Conservation (phyloP, 2,113 vertebrate genomes). For the Porphyrio hochstetteri region DNA sequence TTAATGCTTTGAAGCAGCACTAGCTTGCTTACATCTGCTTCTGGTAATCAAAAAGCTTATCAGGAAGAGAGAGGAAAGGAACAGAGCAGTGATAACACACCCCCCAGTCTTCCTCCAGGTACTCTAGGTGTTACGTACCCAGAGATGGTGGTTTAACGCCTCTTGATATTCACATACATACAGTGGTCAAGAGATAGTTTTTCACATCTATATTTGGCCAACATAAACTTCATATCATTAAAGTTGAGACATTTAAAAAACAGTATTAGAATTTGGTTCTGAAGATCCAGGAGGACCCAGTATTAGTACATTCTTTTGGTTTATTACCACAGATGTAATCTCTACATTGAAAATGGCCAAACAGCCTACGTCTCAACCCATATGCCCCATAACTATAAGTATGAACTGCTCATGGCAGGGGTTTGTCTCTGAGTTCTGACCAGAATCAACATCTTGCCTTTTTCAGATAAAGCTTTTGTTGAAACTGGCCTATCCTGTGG, state of each 20-base stretch:
- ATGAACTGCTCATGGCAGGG: fast-evolving
- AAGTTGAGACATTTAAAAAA: background rate
- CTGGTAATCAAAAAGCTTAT: background rate
- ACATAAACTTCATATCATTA: fast-evolving
- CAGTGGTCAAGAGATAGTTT: background rate
- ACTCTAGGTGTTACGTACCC: background rate
- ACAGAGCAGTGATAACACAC: background rate
- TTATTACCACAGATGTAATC: background rate
- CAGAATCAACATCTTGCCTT: background rate
- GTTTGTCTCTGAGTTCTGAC: background rate
- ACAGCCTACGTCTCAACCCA: background rate
- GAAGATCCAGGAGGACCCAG: background rate
- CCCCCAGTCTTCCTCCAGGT: background rate
- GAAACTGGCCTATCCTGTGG: background rate
- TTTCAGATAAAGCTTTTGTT: background rate
- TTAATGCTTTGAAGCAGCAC: background rate
- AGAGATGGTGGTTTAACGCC: background rate
- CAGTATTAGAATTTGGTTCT: background rate
- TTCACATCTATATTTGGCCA: background rate
- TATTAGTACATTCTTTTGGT: background rate
- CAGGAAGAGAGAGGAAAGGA: background rate
- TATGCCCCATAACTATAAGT: background rate
- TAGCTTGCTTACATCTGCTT: background rate
- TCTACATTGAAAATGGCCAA: background rate
- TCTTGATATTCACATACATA: background rate